These are phyloP conservation scores for Auanema freiburgensis DNA, from an alignment of 2,888 invertebrate genomes.

Conservation along the genomic window DNA sequence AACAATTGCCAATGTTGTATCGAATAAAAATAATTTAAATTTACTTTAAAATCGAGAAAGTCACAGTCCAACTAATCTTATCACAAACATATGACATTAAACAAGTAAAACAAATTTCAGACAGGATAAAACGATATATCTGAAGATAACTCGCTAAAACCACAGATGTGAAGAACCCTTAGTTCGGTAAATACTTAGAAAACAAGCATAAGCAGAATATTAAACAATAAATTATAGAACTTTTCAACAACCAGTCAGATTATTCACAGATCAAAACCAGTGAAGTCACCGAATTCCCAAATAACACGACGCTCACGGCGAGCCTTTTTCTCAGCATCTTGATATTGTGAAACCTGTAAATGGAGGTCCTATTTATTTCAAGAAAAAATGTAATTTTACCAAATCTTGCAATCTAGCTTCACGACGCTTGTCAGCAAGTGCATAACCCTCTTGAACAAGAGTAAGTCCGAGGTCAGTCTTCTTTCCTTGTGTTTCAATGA, in stretches of 20 bases:
- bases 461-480: constrained; percentile 77
- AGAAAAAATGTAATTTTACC: constrained; percentile 65
- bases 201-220: constrained; percentile 3
- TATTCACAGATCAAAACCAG: constrained; percentile 69
- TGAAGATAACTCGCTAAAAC: constrained; percentile 3
- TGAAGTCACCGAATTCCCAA: constrained; percentile 99
- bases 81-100: not conserved
- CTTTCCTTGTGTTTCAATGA: constrained; percentile 35
- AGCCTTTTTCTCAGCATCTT: constrained; percentile 67
- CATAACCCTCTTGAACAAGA: constrained; percentile 82
- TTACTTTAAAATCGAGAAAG: constrained; percentile 4
- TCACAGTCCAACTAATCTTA: not conserved
- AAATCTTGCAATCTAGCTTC: constrained; percentile 81
- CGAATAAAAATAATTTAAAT: constrained; percentile 15
- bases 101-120: not conserved
- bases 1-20: constrained; percentile 7
- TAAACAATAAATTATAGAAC: not conserved
- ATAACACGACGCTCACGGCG: constrained; percentile 76
- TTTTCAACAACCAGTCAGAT: not conserved
- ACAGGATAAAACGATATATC: not conserved
- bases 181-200: constrained; percentile 1
- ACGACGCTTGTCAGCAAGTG: constrained; percentile 78
- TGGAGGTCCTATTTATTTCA: not conserved
- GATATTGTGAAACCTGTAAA: constrained; percentile 65
- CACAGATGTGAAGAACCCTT: not conserved